phyloP scores from a whole-genome alignment of 2,113 vertebrate species.

The Heterocephalus glaber region DNA sequence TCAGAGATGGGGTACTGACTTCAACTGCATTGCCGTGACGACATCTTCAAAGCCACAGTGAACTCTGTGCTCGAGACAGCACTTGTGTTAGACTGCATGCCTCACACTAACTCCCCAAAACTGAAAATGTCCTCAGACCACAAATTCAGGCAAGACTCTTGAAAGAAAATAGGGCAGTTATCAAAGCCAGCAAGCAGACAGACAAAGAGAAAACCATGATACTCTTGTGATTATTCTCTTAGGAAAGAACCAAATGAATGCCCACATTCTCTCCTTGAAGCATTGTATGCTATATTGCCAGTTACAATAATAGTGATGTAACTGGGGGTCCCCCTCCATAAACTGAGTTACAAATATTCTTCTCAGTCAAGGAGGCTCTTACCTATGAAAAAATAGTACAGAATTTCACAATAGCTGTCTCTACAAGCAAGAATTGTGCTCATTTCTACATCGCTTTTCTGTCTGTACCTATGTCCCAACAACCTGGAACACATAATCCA shows the following conservation, averaged over 20 bases:
- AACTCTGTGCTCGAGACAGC: neutral
- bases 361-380: rapidly evolving
- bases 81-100: rapidly evolving
- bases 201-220: neutral
- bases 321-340: rapidly evolving
- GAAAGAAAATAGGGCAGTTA: neutral
- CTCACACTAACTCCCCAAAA: neutral
- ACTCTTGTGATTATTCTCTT: neutral
- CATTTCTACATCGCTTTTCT: neutral
- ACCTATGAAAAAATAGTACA: neutral
- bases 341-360: neutral
- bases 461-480: rapidly evolving
- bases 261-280: neutral
- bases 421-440: neutral
- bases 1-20: neutral
- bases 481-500: neutral
- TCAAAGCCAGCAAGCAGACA: neutral
- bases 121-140: neutral
- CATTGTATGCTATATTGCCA: rapidly evolving
- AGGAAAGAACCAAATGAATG: neutral
- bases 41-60: neutral
- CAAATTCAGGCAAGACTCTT: neutral
- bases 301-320: neutral
- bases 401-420: no score
- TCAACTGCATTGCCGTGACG: neutral